These are phyloP conservation scores for Anodontia alba DNA, from an alignment of 2,888 invertebrate species.

Conservation along the genomic window DNA sequence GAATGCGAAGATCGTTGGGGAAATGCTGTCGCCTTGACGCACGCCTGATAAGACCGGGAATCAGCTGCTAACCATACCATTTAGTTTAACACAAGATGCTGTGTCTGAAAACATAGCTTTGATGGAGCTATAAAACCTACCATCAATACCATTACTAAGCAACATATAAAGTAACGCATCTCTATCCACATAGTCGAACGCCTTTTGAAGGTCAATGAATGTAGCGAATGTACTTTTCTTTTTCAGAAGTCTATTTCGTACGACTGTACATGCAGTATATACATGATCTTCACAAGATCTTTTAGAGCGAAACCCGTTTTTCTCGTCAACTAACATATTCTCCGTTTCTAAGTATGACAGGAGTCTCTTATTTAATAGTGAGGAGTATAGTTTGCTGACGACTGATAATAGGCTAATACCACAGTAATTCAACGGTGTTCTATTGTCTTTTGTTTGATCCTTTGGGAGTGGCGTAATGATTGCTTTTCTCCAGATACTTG, in stretches of 20 bases:
- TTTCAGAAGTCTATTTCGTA: not conserved
- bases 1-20: no score
- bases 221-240: conserved; percentile 8
- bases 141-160: no score
- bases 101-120: no score
- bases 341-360: no score
- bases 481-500: conserved; percentile 11
- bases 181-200: not conserved
- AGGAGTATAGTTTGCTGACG: no score
- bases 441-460: not conserved
- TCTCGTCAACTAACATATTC: not conserved
- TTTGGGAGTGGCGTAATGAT: conserved; percentile 11
- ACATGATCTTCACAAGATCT: no score
- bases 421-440: no score
- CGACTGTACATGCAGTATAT: no score
- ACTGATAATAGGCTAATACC: no score
- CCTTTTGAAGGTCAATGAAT: not conserved
- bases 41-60: not conserved
- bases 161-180: not conserved
- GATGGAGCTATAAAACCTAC: not conserved
- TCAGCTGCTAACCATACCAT: no score
- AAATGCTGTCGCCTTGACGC: conserved; percentile 2
- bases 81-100: no score
- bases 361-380: no score
- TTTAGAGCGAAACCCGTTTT: conserved; percentile 10